A percentile compares a stretch with the other conserved stretches of the same genome.
Conservation (phyloP, 37 sponge, comb jelly and placozoan genomes). For the Hexactinellida sp. region DNA sequence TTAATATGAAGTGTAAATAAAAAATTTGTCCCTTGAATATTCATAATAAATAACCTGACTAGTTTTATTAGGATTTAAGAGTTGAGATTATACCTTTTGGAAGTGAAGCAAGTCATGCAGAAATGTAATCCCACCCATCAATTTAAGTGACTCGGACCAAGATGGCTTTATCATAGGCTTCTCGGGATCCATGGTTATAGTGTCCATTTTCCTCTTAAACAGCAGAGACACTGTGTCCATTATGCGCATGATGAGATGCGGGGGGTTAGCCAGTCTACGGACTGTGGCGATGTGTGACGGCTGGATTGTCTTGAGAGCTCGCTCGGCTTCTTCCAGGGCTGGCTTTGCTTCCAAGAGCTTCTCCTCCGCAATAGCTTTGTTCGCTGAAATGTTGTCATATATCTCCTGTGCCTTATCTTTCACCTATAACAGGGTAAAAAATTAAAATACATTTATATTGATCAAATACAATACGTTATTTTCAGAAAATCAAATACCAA, state of each 20-base stretch:
- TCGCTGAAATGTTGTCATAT: constrained; percentile 87
- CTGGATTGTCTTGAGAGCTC: constrained; percentile 90
- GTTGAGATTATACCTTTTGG: not conserved
- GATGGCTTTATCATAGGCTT: constrained; percentile 81
- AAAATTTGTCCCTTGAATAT: too few relatives aligned
- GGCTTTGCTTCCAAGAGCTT: constrained; percentile 86
- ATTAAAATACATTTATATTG: too few relatives aligned
- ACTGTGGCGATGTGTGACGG: constrained; percentile 92
- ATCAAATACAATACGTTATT: too few relatives aligned
- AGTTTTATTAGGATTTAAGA: not conserved
- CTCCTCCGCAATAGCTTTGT: constrained; percentile 68
- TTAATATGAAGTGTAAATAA: too few relatives aligned
- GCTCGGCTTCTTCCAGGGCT: constrained; percentile 91
- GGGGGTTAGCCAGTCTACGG: constrained; percentile 83
- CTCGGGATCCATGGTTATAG: constrained; percentile 62
- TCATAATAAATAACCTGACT: too few relatives aligned
- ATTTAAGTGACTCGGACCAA: constrained; percentile 85
- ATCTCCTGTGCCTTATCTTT: constrained; percentile 98
- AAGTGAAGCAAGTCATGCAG: not conserved
- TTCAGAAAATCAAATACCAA: too few relatives aligned
- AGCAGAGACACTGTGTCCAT: constrained; percentile 91
- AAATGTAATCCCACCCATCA: constrained; percentile 23
- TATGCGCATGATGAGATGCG: constrained; percentile 97
- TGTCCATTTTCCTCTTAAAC: constrained; percentile 66
- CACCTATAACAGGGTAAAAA: constrained; percentile 23